Evolutionary conservation across 64 coral and sea anemone species (phyloP).

Genomic region (Trachythela sp.): DNA sequence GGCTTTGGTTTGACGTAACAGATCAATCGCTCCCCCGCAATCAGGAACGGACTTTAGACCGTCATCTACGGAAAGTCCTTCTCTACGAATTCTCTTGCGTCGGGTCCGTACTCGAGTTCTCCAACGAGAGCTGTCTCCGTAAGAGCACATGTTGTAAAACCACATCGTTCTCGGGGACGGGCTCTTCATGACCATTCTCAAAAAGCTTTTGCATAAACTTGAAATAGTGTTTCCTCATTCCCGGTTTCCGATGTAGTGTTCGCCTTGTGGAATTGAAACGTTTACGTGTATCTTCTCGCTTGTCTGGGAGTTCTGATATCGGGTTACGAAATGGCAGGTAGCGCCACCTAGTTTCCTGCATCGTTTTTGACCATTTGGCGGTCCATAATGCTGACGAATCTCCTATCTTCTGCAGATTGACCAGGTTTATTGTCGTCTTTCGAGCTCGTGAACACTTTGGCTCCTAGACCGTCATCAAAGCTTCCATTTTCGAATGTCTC

Average conservation of each 20-base stretch:
- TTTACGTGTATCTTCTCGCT: not conserved
- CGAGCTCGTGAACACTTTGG: not conserved
- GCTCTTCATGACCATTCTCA: not conserved
- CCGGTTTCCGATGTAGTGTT: conserved; percentile 21
- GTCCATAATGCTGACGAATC: no score
- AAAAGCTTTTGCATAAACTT: conserved; percentile 57
- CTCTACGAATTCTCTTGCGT: conserved; percentile 31
- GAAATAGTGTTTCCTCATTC: conserved; percentile 50
- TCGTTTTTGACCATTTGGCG: no score
- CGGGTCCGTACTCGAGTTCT: conserved; percentile 31
- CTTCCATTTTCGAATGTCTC: not conserved
- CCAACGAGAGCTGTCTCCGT: conserved; percentile 14
- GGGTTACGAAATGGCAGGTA: not conserved
- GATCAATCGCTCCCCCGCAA: conserved; percentile 18
- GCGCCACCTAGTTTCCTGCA: not conserved
- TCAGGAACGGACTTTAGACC: not conserved
- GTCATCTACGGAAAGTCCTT: not conserved
- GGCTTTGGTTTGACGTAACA: conserved; percentile 20
- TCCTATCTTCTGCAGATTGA: not conserved
- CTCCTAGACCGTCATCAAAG: not conserved
- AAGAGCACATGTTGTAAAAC: not conserved
- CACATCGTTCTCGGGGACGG: no score
- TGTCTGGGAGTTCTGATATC: conserved; percentile 3
- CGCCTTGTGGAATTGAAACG: conserved; percentile 18
- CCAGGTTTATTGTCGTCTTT: conserved; percentile 4